Base-by-base conservation (phyloP, 2,888 invertebrate species). In the Idaea aversata region DNA sequence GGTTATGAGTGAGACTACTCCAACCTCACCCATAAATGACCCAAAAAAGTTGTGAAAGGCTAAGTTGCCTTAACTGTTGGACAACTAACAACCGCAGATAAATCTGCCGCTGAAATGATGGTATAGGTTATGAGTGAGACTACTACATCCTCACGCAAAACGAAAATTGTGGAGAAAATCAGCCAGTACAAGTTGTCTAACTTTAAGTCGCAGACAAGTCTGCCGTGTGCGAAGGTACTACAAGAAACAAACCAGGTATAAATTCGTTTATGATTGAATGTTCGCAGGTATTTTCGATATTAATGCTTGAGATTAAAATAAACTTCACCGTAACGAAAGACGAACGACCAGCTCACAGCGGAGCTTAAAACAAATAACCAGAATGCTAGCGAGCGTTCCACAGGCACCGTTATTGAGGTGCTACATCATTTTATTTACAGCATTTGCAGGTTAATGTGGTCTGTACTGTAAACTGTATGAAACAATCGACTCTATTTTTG, bases 161-260 rank as follows among this genome's bases (percentile, higher is more conserved):
- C 25, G 1, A 25, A 25, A 2, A 25, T 25, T 25, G 25, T 25
- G 25, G 25, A 25, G 25, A 25, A 25, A 25, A 25, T 2, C 25
- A 25, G 25, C 1, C 25, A 25, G 25, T 2, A 25, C 25, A 25
- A 25, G 47, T 47, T 7, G 47, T 2, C 36, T 47, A 47, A 47
- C 10, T 47, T 34, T 25, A 34, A 13, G 13, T 4, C 6, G 34
- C 25, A 59, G 59, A 25, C 13, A 84, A 85, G 82, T 82, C 80
- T 80, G 82, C 77, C 76, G 72, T 76, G 79, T 79, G 76, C 78
- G 74, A 75, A 79, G 77, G 79, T 76, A 76, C 78, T 83, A 63
- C 85, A 84, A 83, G 92, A 92, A 91, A 91, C 90, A 90, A 91
- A 92, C 91, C 92, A 92, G 92, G 90, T 90, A 87, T 85, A 81